phyloP scores from a whole-genome alignment of 2,888 invertebrate genomes.

The Ceriagrion tenellum region DNA sequence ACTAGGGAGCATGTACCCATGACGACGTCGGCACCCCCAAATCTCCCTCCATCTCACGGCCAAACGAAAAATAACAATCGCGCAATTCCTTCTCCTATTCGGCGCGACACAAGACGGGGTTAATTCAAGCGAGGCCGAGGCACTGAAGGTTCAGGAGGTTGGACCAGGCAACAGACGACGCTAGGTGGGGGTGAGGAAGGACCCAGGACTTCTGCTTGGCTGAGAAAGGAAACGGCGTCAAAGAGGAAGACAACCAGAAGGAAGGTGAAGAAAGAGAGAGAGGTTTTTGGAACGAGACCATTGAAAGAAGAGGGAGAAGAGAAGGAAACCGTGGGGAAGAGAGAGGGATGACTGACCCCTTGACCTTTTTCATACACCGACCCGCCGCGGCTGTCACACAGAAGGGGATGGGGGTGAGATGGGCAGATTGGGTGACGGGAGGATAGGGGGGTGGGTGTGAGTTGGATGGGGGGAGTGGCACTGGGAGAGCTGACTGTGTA shows the following conservation, averaged over 20 bases:
- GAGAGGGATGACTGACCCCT: conserved; percentile 16
- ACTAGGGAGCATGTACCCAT: no score
- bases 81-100: neutral
- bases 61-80: neutral
- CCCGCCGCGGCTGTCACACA: neutral
- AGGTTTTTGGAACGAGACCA: neutral
- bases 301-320: neutral
- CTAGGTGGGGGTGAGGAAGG: neutral
- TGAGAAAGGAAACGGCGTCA: neutral
- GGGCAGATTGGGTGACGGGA: neutral
- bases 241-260: neutral
- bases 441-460: neutral
- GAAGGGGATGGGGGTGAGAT: neutral
- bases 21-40: neutral
- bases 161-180: neutral
- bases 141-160: neutral
- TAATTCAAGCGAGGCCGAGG: neutral
- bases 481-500: no score
- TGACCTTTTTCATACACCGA: conserved; percentile 54
- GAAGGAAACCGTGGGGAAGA: neutral
- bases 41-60: neutral
- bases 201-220: neutral
- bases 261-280: neutral
- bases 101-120: neutral
- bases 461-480: neutral